These are phyloP conservation scores for Actinernus sp. DNA, from an alignment of 92 coral and sea anemone species.

Conservation along the genomic window DNA sequence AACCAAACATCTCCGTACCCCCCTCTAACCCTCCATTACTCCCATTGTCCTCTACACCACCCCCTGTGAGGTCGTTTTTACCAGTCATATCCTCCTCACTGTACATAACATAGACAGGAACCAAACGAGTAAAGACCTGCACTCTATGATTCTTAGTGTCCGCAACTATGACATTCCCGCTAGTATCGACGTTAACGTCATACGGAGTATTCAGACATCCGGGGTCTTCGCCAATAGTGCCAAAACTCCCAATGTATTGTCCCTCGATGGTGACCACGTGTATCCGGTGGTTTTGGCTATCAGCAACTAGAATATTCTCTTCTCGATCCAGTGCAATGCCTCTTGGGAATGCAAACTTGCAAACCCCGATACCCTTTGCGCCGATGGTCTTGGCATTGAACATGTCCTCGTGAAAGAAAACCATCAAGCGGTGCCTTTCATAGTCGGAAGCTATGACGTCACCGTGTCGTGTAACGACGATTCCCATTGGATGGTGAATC, in stretches of 20 bases:
- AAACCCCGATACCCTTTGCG: slow-evolving; percentile 78
- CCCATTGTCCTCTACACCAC: not conserved
- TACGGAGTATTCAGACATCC: slow-evolving; percentile 92
- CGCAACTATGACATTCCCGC: slow-evolving; percentile 84
- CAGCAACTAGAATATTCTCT: slow-evolving; percentile 85
- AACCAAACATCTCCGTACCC: not conserved
- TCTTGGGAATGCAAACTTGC: slow-evolving; percentile 87
- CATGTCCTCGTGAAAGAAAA: slow-evolving; percentile 65
- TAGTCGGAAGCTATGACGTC: slow-evolving; percentile 83
- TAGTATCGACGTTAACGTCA: slow-evolving; percentile 73
- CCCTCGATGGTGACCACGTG: slow-evolving; percentile 78
- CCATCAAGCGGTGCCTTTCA: slow-evolving; percentile 77
- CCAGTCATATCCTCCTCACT: slow-evolving; percentile 2
- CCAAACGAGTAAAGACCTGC: slow-evolving; percentile 71
- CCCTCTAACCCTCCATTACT: not conserved
- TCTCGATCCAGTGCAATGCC: slow-evolving; percentile 83
- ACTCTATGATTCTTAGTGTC: slow-evolving; percentile 92
- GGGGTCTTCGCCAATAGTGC: slow-evolving; percentile 75
- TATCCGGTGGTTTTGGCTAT: slow-evolving; percentile 92
- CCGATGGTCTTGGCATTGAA: slow-evolving; percentile 63
- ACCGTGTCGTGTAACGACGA: slow-evolving; percentile 81
- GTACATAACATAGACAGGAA: slow-evolving; percentile 51
- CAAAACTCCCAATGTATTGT: slow-evolving; percentile 78
- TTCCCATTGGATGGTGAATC: slow-evolving; percentile 77
- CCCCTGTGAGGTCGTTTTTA: not conserved